Percentiles rank a stretch among this genome's conserved stretches.
Evolutionary conservation across 2,888 invertebrate species (phyloP).

Genomic region (Diogma glabrata): DNA sequence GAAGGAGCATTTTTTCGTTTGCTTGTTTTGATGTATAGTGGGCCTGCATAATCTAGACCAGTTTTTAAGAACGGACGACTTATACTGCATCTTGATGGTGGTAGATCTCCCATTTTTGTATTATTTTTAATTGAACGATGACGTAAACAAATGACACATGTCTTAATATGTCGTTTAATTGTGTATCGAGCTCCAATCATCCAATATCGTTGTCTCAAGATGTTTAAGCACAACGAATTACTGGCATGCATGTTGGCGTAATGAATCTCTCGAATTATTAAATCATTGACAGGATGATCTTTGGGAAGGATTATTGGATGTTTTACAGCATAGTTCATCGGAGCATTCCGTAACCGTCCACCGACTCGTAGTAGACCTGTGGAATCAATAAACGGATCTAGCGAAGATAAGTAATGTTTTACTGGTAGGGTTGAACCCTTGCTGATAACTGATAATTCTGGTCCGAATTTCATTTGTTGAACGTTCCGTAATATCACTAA

Average conservation of each 20-base stretch:
- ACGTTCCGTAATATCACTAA: too few relatives aligned
- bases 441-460: too few relatives aligned
- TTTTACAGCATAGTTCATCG: neutral
- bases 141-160: too few relatives aligned
- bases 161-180: neutral
- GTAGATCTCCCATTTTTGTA: neutral
- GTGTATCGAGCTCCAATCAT: neutral
- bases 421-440: too few relatives aligned
- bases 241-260: neutral
- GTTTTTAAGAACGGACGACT: neutral
- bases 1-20: neutral
- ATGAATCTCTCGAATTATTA: neutral
- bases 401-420: too few relatives aligned
- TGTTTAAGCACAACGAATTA: neutral
- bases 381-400: too few relatives aligned
- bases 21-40: neutral
- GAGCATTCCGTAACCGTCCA: neutral
- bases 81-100: neutral
- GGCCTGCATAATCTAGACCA: neutral
- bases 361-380: too few relatives aligned
- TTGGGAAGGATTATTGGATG: neutral
- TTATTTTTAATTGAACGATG: too few relatives aligned
- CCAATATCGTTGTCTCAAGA: neutral
- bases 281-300: neutral
- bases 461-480: too few relatives aligned